These are phyloP conservation scores for Chloropsis hardwickii DNA, from an alignment of 2,113 vertebrate genomes.

Conservation along the genomic window DNA sequence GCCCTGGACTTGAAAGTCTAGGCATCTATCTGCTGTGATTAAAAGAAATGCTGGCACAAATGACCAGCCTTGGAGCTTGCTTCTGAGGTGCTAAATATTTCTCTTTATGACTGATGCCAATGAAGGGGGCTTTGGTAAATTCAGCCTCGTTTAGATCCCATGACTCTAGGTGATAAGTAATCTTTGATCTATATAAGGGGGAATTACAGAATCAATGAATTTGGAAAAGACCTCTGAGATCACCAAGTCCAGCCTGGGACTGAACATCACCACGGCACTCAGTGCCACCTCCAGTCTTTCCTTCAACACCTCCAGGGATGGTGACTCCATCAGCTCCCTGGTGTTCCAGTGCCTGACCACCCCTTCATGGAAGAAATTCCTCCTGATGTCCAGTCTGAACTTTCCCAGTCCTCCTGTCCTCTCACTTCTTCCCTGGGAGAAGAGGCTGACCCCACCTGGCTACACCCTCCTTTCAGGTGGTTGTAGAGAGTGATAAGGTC, in stretches of 20 bases:
- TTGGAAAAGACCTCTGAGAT: neutral
- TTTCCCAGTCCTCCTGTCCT: neutral
- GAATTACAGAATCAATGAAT: neutral
- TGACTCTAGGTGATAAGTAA: neutral
- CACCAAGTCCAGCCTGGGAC: neutral
- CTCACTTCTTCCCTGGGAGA: neutral
- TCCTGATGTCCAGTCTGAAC: neutral
- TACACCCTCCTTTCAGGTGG: neutral
- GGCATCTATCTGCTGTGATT: neutral
- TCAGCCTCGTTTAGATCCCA: fast-evolving
- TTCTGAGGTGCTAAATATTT: neutral
- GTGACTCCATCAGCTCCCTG: neutral
- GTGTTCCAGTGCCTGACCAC: neutral
- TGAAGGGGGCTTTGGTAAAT: neutral
- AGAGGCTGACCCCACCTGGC: neutral
- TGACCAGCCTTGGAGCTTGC: neutral
- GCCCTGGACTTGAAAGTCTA: neutral
- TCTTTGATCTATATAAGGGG: neutral
- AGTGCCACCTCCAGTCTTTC: neutral
- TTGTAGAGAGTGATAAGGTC: neutral
- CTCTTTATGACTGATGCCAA: neutral
- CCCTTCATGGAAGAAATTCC: neutral
- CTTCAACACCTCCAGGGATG: fast-evolving
- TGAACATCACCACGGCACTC: fast-evolving
- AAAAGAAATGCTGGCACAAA: neutral